These are phyloP conservation scores for Dreissena polymorpha DNA, from an alignment of 1,140 invertebrate species.

Conservation along the genomic window DNA sequence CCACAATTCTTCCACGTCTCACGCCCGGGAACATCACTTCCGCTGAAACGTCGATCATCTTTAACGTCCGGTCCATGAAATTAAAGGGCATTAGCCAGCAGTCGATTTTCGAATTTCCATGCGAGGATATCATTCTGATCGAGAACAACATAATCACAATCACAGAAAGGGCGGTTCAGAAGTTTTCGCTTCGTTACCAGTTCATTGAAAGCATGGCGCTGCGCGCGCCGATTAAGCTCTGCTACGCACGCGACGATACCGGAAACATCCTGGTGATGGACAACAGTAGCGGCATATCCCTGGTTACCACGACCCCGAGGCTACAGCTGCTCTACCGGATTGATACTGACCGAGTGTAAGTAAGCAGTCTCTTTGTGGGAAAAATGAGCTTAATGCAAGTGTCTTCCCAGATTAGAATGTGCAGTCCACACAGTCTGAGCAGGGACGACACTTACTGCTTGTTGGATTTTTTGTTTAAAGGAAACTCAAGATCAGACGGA, in stretches of 20 bases:
- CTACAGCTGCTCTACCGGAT: slow-evolving; percentile 46
- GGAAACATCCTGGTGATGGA: slow-evolving; percentile 33
- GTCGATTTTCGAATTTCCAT: slow-evolving; percentile 46
- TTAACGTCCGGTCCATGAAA: slow-evolving; percentile 27
- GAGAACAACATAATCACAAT: slow-evolving; percentile 46
- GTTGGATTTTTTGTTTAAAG: not conserved
- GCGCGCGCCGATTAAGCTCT: slow-evolving; percentile 34
- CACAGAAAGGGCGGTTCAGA: slow-evolving; percentile 51
- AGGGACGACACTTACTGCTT: not conserved
- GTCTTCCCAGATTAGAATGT: too few species aligned
- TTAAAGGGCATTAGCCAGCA: slow-evolving; percentile 48
- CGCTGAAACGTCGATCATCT: slow-evolving; percentile 42
- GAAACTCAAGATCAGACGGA: too few species aligned
- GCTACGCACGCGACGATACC: slow-evolving; percentile 38
- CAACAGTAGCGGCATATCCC: slow-evolving; percentile 47
- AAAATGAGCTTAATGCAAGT: too few species aligned
- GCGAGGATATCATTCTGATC: slow-evolving; percentile 45
- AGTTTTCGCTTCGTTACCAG: slow-evolving; percentile 48
- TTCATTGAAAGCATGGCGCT: slow-evolving; percentile 43
- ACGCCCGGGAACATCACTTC: slow-evolving; percentile 19
- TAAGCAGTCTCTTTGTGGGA: not conserved
- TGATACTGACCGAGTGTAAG: slow-evolving; percentile 48
- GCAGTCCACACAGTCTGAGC: too few species aligned
- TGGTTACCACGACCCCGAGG: slow-evolving; percentile 37
- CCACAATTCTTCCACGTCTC: slow-evolving; percentile 43